Percentiles rank a stretch among this genome's conserved stretches.
Evolutionary conservation across 2,113 vertebrate genomes (phyloP).

Genomic region (Paedocypris sp.): DNA sequence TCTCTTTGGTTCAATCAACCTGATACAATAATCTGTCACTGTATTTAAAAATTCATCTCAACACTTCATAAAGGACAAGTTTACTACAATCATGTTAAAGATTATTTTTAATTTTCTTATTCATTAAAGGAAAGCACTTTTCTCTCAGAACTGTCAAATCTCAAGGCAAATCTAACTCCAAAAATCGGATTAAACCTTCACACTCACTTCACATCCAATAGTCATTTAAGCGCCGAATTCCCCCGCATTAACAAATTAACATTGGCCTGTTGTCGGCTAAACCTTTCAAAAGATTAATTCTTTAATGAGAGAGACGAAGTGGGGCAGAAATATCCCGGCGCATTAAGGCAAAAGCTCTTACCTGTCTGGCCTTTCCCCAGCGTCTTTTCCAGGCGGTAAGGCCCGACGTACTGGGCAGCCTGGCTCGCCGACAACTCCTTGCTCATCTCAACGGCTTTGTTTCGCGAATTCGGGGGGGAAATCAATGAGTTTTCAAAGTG

Average conservation of each 20-base stretch:
- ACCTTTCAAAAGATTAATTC: neutral
- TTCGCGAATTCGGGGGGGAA: neutral
- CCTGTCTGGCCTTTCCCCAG: conserved; percentile 70
- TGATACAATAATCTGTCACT: too few relatives aligned
- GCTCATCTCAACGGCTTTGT: conserved; percentile 48
- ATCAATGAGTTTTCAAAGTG: conserved; percentile 34
- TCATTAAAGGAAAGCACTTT: too few relatives aligned
- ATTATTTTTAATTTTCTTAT: too few relatives aligned
- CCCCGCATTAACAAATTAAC: neutral
- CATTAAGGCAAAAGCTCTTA: conserved; percentile 33
- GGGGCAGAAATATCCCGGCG: neutral
- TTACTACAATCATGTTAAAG: too few relatives aligned
- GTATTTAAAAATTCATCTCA: too few relatives aligned
- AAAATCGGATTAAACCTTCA: too few relatives aligned
- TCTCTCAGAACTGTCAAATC: too few relatives aligned
- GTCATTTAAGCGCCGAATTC: too few relatives aligned
- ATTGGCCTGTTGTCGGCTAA: neutral
- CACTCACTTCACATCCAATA: too few relatives aligned
- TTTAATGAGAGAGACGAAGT: neutral
- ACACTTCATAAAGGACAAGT: too few relatives aligned
- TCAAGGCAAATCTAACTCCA: too few relatives aligned
- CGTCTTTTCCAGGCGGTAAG: conserved; percentile 68
- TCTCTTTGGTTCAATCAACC: too few relatives aligned
- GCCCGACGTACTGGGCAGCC: conserved; percentile 67
- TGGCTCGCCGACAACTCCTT: conserved; percentile 60